These are phyloP conservation scores for Trachymyrmex septentrionalis DNA, from an alignment of 1,140 invertebrate species.

Conservation along the genomic window DNA sequence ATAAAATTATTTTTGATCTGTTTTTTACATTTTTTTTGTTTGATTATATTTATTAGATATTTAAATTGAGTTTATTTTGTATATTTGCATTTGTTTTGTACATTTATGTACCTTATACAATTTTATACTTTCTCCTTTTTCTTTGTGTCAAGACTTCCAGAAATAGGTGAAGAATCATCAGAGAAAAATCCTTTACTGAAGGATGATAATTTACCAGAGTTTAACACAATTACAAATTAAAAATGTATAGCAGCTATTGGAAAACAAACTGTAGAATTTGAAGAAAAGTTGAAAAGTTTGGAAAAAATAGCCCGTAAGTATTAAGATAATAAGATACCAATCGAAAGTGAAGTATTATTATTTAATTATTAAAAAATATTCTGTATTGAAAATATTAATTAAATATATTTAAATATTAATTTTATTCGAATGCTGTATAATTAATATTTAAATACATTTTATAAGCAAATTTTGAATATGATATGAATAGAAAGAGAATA, in stretches of 20 bases:
- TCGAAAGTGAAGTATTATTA: not conserved
- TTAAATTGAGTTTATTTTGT: conserved; percentile 27
- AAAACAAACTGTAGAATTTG: conserved; percentile 93
- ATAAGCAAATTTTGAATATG: not conserved
- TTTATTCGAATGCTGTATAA: not conserved
- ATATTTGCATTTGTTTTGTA: conserved; percentile 8
- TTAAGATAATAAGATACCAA: conserved; percentile 78
- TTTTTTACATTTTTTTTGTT: conserved; percentile 11
- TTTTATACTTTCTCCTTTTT: conserved; percentile 8
- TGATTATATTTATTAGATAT: conserved; percentile 66
- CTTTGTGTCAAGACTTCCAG: conserved; percentile 91
- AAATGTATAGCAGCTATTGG: conserved; percentile 93
- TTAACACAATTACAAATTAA: conserved; percentile 93
- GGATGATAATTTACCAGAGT: conserved; percentile 92
- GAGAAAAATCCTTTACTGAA: conserved; percentile 92
- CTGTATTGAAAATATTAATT: not conserved
- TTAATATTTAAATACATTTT: conserved; percentile 12
- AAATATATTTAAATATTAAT: conserved; percentile 5
- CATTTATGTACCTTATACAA: conserved; percentile 4
- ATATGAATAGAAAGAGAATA: not conserved
- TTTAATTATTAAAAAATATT: not conserved
- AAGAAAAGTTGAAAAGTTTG: conserved; percentile 90
- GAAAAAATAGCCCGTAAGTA: conserved; percentile 87
- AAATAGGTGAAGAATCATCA: conserved; percentile 94
- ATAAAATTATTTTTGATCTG: not conserved